Conservation (phyloP, 92 coral and sea anemone genomes). For the Micromussa lordhowensis region DNA sequence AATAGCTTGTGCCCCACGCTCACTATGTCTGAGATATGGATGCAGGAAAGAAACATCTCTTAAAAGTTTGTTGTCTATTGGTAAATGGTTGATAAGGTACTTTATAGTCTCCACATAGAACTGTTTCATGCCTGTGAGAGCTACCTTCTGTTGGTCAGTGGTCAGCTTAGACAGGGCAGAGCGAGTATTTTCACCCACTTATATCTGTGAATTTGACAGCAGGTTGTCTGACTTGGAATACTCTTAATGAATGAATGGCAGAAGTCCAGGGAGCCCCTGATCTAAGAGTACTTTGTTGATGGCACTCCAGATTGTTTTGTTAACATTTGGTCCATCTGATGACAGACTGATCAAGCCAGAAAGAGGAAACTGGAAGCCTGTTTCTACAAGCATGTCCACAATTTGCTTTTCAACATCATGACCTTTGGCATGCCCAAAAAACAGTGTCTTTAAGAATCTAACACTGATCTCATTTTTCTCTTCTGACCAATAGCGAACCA, state of each 20-base stretch:
- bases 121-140: too few relatives aligned
- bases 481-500: too few relatives aligned
- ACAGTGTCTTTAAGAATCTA: too few relatives aligned
- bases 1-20: constrained; percentile 49
- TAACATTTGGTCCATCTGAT: constrained; percentile 53
- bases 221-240: too few relatives aligned
- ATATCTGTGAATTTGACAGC: too few relatives aligned
- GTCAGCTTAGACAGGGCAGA: too few relatives aligned
- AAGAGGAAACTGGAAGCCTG: constrained; percentile 55
- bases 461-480: too few relatives aligned
- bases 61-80: constrained; percentile 50
- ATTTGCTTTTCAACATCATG: too few relatives aligned
- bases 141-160: too few relatives aligned
- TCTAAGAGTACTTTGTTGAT: constrained; percentile 40
- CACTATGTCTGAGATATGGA: constrained; percentile 41
- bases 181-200: too few relatives aligned
- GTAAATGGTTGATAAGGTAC: constrained; percentile 49
- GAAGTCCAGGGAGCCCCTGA: constrained; percentile 45
- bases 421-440: too few relatives aligned
- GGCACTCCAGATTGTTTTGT: constrained; percentile 53
- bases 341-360: constrained; percentile 21
- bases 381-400: background rate
- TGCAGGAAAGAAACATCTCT: constrained; percentile 56
- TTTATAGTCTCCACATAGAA: too few relatives aligned
- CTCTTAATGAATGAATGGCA: constrained; percentile 57